Evolutionary conservation across 1,140 invertebrate genomes (phyloP).

Genomic region (Drosophila pseudoobscura): DNA sequence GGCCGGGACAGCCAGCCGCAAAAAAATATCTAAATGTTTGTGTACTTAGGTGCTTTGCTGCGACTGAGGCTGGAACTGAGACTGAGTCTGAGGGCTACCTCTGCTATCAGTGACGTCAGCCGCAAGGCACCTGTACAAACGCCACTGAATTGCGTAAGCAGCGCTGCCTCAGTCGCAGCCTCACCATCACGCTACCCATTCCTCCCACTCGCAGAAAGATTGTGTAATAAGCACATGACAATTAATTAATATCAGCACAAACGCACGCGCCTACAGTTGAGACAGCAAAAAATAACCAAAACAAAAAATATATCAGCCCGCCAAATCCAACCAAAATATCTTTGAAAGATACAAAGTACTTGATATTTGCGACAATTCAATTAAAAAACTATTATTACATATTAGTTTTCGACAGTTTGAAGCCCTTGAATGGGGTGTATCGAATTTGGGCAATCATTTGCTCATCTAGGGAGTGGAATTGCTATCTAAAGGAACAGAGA

Average conservation of each 20-base stretch:
- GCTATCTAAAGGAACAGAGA: too few relatives aligned
- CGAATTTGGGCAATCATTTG: neutral
- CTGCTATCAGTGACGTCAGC: slow-evolving; percentile 68
- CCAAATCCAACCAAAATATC: slow-evolving; percentile 26
- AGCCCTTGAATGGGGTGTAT: slow-evolving; percentile 7
- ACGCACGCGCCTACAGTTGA: slow-evolving; percentile 46
- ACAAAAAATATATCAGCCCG: slow-evolving; percentile 8
- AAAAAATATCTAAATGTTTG: slow-evolving; percentile 18
- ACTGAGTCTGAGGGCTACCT: slow-evolving; percentile 1
- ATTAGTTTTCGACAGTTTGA: slow-evolving; percentile 37
- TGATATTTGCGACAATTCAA: slow-evolving; percentile 73
- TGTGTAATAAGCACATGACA: slow-evolving; percentile 72
- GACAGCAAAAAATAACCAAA: slow-evolving; percentile 1
- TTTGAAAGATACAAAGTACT: slow-evolving; percentile 33
- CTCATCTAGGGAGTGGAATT: neutral
- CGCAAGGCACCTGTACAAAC: slow-evolving; percentile 41
- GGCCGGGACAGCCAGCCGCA: slow-evolving; percentile 11
- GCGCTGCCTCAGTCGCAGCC: slow-evolving; percentile 42
- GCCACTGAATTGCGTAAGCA: slow-evolving; percentile 60
- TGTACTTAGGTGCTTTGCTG: slow-evolving; percentile 34
- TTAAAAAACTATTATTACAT: slow-evolving; percentile 67
- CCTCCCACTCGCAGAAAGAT: slow-evolving; percentile 43
- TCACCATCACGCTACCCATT: slow-evolving; percentile 11
- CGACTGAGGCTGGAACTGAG: neutral
- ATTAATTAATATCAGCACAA: slow-evolving; percentile 67